phyloP scores from a whole-genome alignment of 2,888 invertebrate species.

The Drepanosiphum platanoidis region DNA sequence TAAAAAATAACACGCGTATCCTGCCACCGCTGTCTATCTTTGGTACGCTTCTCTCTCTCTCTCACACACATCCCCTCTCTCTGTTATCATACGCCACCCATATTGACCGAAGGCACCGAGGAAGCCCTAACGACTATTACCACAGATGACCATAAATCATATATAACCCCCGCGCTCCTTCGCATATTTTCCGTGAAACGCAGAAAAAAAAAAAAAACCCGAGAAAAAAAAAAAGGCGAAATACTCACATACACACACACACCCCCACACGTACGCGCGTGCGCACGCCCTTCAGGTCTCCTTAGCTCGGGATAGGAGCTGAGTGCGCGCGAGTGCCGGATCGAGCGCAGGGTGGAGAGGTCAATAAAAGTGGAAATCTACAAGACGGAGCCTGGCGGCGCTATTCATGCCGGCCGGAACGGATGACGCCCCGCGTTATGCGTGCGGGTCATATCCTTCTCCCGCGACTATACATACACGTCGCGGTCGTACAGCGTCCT shows the following conservation, averaged over 20 bases:
- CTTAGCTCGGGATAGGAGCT: background rate
- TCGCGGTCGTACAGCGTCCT: conserved; percentile 1
- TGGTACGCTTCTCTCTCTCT: conserved; percentile 45
- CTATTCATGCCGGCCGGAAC: conserved; percentile 50
- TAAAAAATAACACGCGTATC: conserved; percentile 47
- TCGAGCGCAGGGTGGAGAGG: conserved; percentile 29
- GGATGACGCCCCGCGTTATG: conserved; percentile 51
- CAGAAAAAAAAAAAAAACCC: conserved; percentile 55
- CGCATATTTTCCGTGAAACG: conserved; percentile 46
- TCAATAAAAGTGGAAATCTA: conserved; percentile 61
- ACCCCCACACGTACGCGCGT: background rate
- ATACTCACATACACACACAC: conserved; percentile 9
- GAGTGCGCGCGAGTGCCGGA: background rate
- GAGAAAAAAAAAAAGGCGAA: conserved; percentile 60
- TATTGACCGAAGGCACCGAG: conserved; percentile 64
- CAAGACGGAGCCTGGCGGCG: conserved; percentile 60
- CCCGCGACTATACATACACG: background rate
- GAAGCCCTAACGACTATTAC: conserved; percentile 62
- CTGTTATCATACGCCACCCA: conserved; percentile 65
- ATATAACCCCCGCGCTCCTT: conserved; percentile 58
- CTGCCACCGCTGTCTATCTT: conserved; percentile 31
- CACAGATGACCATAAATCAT: conserved; percentile 65
- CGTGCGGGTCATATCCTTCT: conserved; percentile 31
- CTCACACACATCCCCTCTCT: conserved; percentile 45
- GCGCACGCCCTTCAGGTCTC: conserved; percentile 24